Evolutionary conservation across 2,113 vertebrate genomes (phyloP).

Genomic region (Psittacus erithacus): DNA sequence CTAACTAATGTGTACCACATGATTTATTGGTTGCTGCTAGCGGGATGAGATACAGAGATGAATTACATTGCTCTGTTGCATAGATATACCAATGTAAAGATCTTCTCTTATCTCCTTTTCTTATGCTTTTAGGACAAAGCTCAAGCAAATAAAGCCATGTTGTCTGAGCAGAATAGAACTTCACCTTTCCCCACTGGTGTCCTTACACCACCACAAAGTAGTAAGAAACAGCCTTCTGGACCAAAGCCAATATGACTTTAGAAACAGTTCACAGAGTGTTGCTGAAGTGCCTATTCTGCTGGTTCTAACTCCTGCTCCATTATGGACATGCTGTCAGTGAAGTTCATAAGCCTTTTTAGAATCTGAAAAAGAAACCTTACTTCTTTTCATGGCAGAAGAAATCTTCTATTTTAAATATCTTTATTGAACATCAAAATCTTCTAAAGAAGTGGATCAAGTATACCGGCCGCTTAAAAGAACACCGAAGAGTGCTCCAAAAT

Average conservation of each 20-base stretch:
- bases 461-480: conserved; percentile 84
- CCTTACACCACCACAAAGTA: conserved; percentile 92
- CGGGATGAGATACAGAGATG: neutral
- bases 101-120: neutral
- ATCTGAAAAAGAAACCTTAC: conserved; percentile 33
- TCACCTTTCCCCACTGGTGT: conserved; percentile 86
- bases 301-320: conserved; percentile 15
- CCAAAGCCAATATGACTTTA: conserved; percentile 45
- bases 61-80: neutral
- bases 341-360: conserved; percentile 49
- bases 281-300: conserved; percentile 61
- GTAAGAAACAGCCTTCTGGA: conserved; percentile 78
- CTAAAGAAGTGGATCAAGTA: conserved; percentile 70
- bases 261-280: conserved; percentile 19
- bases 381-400: conserved; percentile 23
- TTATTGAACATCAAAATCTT: conserved; percentile 71
- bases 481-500: conserved; percentile 81
- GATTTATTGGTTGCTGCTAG: neutral
- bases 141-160: conserved; percentile 80
- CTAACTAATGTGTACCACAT: neutral
- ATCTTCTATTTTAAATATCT: conserved; percentile 62
- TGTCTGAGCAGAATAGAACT: conserved; percentile 78
- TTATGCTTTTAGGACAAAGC: conserved; percentile 83
- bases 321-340: conserved; percentile 44
- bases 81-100: neutral